Evolutionary conservation across 1,140 invertebrate genomes (phyloP), one percentile per base, ranked within the genome.

Genomic region (Pogonognathellus flavescens): DNA sequence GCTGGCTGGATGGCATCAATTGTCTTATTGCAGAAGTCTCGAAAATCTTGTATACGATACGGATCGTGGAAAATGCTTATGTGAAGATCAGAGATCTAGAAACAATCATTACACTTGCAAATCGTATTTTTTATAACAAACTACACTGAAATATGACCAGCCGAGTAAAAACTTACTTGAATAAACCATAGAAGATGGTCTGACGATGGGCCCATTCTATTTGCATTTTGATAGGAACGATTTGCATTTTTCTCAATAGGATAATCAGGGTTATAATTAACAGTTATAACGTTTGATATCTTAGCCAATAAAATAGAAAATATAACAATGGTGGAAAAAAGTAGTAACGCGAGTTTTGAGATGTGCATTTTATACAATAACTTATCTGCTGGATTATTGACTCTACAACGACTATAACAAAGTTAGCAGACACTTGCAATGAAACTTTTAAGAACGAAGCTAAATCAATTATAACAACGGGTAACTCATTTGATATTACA

Each of bases 71-170:
- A 97, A 90, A 95, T 93, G 90, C 96, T 97, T 83, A 98, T 93
- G 90, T 98, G 97, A 82, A 97, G 93, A 91, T 98, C 97, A 82
- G 95, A 95, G 89, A 97, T 94, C 95, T 96, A 89, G 86, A 93
- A 91, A 83, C 57, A 31, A 72, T 50, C 25, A 62, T 80, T 31
- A 49, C 18, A 18, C 62, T 55, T 82, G 20, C 53, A 11, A 83
- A 82, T 62, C 88, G 13, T 55, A 55, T 10, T 55, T 55, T 55
- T 55, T 3, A 55, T 1, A 14, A 55, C 10, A 9, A 55, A 55
- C 2, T 55, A 10, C 16, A 14, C 2, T 55, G 16, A 55, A 16
- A 55, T 10, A 55, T 41, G 1, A 41, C 1, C 53, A 55, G 11
- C 2, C 9, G 16, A 10, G 16, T 10, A 55, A 10, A 55, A 66